These are phyloP conservation scores for Lamellibrachia luymesi DNA, from an alignment of 1,140 invertebrate species.

Conservation along the genomic window DNA sequence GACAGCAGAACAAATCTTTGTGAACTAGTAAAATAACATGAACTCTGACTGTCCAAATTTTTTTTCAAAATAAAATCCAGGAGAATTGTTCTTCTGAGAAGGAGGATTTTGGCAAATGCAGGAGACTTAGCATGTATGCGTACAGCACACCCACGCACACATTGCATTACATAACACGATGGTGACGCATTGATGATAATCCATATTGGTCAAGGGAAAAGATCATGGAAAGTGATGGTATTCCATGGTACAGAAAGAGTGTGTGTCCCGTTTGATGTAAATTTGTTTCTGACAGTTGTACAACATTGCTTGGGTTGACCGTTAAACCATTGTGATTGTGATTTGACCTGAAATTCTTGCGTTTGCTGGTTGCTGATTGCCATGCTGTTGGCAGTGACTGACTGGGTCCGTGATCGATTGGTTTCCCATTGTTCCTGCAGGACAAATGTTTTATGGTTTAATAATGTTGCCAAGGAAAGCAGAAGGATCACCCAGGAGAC, in stretches of 20 bases:
- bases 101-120: no score
- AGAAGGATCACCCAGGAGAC: neutral
- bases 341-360: neutral
- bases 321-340: neutral
- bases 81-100: no score
- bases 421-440: neutral
- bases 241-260: neutral
- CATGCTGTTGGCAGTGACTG: neutral
- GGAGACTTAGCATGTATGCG: neutral
- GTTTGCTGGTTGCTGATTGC: neutral
- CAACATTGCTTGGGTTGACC: neutral
- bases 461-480: neutral
- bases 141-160: neutral
- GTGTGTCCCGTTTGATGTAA: neutral
- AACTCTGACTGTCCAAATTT: no score
- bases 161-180: neutral
- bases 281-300: neutral
- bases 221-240: neutral
- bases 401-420: neutral
- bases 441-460: constrained; percentile 1
- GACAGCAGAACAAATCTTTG: no score
- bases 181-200: neutral
- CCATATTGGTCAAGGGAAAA: neutral
- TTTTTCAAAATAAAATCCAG: no score
- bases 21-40: no score